These are phyloP conservation scores for Clupea harengus DNA, from an alignment of 2,113 vertebrate genomes.

Conservation along the genomic window DNA sequence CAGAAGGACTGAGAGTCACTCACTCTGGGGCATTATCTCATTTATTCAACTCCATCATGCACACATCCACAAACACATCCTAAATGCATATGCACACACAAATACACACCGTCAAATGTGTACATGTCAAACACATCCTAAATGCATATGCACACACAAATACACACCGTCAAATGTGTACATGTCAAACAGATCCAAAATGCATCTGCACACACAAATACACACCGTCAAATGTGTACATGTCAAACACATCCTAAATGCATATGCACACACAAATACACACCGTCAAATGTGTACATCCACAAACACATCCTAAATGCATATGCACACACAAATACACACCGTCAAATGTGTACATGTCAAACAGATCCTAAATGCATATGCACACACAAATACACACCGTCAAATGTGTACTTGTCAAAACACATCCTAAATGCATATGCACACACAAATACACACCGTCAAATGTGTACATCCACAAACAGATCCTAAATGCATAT, in stretches of 20 bases:
- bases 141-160: slow-evolving; percentile 24
- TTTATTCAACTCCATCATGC: slow-evolving; percentile 28
- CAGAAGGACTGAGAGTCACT: slow-evolving; percentile 25
- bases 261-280: slow-evolving; percentile 21
- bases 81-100: slow-evolving; percentile 26
- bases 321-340: slow-evolving; percentile 21
- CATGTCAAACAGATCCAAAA: slow-evolving; percentile 1
- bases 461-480: background rate
- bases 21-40: slow-evolving; percentile 41
- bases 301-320: slow-evolving; percentile 12
- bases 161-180: background rate
- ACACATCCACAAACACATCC: background rate
- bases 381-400: slow-evolving; percentile 22
- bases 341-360: background rate
- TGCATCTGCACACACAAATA: slow-evolving; percentile 13
- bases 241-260: slow-evolving; percentile 11
- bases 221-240: background rate
- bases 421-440: slow-evolving; percentile 12
- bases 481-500: slow-evolving; percentile 9
- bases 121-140: background rate
- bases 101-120: background rate
- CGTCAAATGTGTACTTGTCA: background rate
- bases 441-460: slow-evolving; percentile 23
- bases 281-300: background rate
- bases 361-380: slow-evolving; percentile 9